Percentiles rank a stretch among this genome's conserved stretches.
Evolutionary conservation across 2,888 invertebrate genomes (phyloP).

Genomic region (Amitus sp.): DNA sequence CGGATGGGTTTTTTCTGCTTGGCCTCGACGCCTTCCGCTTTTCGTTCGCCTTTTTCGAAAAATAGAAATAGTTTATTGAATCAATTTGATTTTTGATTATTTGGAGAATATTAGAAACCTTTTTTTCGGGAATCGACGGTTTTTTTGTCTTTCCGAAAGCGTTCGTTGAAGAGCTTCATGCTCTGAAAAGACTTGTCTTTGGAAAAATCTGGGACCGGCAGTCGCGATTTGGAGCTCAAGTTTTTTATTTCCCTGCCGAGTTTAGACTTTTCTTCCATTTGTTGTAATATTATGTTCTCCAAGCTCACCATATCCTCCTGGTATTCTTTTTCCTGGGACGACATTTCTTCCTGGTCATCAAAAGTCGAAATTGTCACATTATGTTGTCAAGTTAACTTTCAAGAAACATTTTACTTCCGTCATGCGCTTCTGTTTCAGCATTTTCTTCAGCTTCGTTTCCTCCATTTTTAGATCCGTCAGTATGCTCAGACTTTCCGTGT

Average conservation of each 20-base stretch:
- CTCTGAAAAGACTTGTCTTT: neutral
- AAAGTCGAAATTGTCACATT: neutral
- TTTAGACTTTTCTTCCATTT: neutral
- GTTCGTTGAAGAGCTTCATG: neutral
- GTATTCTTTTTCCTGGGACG: constrained; percentile 53
- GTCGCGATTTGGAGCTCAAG: neutral
- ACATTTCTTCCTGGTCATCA: constrained; percentile 50
- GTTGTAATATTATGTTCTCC: constrained; percentile 56
- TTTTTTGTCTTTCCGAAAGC: neutral
- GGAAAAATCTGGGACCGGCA: neutral
- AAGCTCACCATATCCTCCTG: constrained; percentile 63
- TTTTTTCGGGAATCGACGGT: neutral
- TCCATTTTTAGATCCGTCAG: constrained; percentile 70
- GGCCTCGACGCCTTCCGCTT: neutral
- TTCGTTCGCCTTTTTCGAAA: neutral
- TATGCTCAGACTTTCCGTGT: constrained; percentile 70
- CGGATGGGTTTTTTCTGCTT: neutral
- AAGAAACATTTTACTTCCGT: constrained; percentile 45
- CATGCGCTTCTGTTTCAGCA: constrained; percentile 53
- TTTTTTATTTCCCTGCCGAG: constrained; percentile 10
- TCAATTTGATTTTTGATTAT: neutral
- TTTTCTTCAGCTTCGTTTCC: constrained; percentile 65
- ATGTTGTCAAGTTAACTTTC: no score
- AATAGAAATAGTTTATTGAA: no score
- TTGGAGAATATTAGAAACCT: neutral